Evolutionary conservation across 2,113 vertebrate genomes (phyloP).

Genomic region (Coptodon rendalli): DNA sequence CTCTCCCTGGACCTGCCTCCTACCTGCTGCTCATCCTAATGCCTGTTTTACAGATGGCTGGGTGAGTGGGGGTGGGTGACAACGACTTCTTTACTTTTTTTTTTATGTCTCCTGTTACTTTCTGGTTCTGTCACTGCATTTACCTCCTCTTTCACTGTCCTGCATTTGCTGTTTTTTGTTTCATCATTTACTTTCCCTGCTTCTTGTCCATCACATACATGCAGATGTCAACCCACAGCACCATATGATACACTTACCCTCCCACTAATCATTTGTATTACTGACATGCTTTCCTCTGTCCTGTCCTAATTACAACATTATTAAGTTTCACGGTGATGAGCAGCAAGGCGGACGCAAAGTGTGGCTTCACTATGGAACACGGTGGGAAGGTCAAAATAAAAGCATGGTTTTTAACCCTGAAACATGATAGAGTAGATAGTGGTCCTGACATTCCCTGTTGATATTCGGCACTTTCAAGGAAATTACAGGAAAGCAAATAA

Average conservation of each 20-base stretch:
- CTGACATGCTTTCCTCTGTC: not conserved
- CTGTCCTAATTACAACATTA: slow-evolving; percentile 26
- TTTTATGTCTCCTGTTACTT: not conserved
- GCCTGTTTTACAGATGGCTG: not conserved
- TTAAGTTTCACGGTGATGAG: slow-evolving; percentile 5
- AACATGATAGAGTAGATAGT: not conserved
- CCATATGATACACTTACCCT: not conserved
- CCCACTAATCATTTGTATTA: not conserved
- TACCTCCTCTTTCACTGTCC: not conserved
- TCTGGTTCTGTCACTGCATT: not conserved
- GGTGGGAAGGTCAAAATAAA: not conserved
- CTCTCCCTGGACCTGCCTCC: slow-evolving; percentile 41
- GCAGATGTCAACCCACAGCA: not conserved
- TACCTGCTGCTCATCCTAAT: slow-evolving; percentile 53
- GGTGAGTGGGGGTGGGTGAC: not conserved
- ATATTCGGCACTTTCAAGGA: rapidly evolving
- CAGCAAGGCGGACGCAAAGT: not conserved
- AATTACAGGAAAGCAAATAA: not conserved
- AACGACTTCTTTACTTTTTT: not conserved
- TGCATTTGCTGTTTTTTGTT: not conserved
- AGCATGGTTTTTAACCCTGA: not conserved
- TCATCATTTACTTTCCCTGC: not conserved
- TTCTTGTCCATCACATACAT: not conserved
- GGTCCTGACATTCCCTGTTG: not conserved
- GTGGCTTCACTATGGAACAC: not conserved